Evolutionary conservation across 2,113 vertebrate genomes (phyloP), one percentile per base, ranked within the genome.

Genomic region (Sinocyclocheilus grahami): DNA sequence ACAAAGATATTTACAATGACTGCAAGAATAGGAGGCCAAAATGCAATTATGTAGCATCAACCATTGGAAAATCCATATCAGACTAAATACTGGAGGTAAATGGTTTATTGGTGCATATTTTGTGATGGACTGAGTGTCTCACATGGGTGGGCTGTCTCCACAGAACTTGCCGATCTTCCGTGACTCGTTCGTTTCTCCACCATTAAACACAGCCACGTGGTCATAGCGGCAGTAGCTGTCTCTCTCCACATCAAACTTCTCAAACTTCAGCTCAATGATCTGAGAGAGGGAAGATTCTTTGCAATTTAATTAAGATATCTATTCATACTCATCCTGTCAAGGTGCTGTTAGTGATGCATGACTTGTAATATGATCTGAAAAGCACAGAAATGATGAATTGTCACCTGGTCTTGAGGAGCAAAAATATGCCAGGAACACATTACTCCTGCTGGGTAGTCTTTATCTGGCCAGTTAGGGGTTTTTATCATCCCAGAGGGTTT

Each of bases 241-340:
- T 46, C 96, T 95, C 82, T 97, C 96, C 72, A 97, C 94, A 39
- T 97, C 96, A 92, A 97, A 97, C 89, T 97, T 97, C 91, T 97
- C 96, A 5, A 97, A 97, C 84, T 91, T 95, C 84, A 97, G 79
- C 78, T 96, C 96, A 91, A 97, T 96, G 42, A 91, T 88, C 91
- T 92, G 85, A 48, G 30, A 55, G 24, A 39, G 16, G 3, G 14
- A 67, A 24, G 69, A 46, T 53, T 46, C 46, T 27, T 53, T 24
- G 46, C 22, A 16, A 53, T 53, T 77, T 53, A 77, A 53, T 53
- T 33, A 71, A 39, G 16, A 39, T 20, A 20, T n/a, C 4, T 13
- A 53, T 53, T 53, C 46, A 77, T 77, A 53, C 46, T 77, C 46
- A 53, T 30, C 46, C 75, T 77, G 75, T 77, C 75, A 77, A 78